Base-by-base conservation (phyloP, 2,888 invertebrate genomes). In the Clivina fossor region DNA sequence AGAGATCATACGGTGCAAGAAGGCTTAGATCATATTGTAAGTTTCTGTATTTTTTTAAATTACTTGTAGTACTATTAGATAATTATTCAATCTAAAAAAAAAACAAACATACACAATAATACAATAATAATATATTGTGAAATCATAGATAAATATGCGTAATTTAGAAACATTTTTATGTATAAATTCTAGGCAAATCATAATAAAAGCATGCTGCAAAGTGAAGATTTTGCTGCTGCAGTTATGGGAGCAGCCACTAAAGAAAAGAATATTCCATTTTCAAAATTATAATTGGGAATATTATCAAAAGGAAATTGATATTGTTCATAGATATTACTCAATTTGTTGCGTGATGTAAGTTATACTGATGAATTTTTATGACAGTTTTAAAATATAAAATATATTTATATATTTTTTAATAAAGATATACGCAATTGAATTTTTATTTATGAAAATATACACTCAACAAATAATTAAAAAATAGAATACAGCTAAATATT, bases 11-110 rank as follows among this genome's bases (percentile, higher is more conserved):
- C 88, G 0, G 90, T 89, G 11, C 82, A 88, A 61, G 90, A 94
- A 53, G 92, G 95, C 8, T 75, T 98, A n/a, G 84, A 93, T 64
- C 91, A 92, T 66, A 87, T 95, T 72, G 95, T 95, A 76, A 83
- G 88, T 80, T 59, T 9, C 8, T n/a, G 20, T 16, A 2, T 40
- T 3, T 5, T 2, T 30, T 30, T 30, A 11, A 30, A 9, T 30
- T 30, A 30, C 30, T 30, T 11, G 9, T 30, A 13, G n/a, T 4
- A 4, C 4, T 3, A 4, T 8, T 15, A 35, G 11, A 8, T 22
- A n/a, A 11, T 32, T 18, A 46, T 46, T 54, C 46, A 46, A 54
- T 46, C 54, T 54, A 26, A 8, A 37, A 54, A 43, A 43, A 43
- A 13, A 43, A 19, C 13, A 38, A 2, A n/a, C n/a, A n/a, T n/a